Evolutionary conservation across 2,797 vertebrate species (phyloP).

Genomic region (Xenentodon cancila): DNA sequence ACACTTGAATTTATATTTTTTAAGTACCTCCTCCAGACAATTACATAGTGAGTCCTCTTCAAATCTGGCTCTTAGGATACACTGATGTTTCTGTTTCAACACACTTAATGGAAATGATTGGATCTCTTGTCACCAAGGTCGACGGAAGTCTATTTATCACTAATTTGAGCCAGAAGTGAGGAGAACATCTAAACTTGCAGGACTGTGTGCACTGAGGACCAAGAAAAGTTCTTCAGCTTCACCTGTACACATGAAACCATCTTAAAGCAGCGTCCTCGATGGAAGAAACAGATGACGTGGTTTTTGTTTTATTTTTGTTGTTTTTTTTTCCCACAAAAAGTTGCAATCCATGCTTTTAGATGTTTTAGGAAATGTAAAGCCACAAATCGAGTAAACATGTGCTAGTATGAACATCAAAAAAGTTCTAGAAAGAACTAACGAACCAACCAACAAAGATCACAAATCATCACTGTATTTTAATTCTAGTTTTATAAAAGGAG

Average conservation of each 20-base stretch:
- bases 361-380: slow-evolving; percentile 5
- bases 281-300: not conserved
- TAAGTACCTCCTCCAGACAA: not conserved
- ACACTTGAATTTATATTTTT: no score
- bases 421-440: not conserved
- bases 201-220: no score
- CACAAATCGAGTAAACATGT: not conserved
- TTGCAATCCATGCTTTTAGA: slow-evolving; percentile 4
- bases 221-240: not conserved
- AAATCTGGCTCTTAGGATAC: no score
- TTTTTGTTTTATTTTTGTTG: no score
- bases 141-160: no score
- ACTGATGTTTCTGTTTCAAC: no score
- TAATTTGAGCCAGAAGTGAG: no score
- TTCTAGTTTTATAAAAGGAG: slow-evolving; percentile 64
- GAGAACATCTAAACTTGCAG: no score
- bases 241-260: slow-evolving; percentile 29
- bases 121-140: no score
- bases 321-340: slow-evolving; percentile 1
- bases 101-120: no score
- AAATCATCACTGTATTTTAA: slow-evolving; percentile 72
- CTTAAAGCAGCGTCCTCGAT: slow-evolving; percentile 3
- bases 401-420: not conserved
- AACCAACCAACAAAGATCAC: slow-evolving; percentile 9
- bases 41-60: not conserved